Base-by-base conservation (phyloP, 2,888 invertebrate species). In the Scaptomyza flava region DNA sequence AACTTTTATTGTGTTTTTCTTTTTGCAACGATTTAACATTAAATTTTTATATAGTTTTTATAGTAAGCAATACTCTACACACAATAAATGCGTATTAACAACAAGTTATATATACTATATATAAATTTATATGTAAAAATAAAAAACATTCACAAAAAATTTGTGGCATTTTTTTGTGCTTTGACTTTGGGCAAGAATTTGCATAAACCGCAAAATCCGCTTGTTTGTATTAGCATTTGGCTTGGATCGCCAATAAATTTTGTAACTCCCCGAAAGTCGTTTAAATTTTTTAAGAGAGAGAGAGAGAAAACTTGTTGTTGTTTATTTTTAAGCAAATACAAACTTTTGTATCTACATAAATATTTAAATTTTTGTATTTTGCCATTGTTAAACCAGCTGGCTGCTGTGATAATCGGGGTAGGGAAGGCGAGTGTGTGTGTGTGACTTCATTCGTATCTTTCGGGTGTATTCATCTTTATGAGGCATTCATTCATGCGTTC, bases 131-230 rank as follows among this genome's bases (percentile, higher is more conserved):
- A 31, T 31, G 56, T 45, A 50, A 30, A 52, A 47, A 60, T 36
- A 17, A 52, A 31, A n/a, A 42, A 61, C 9, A 42, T 45, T 54
- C 61, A 38, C 36, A 48, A 51, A 62, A 68, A 52, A 31, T 62
- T 76, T 45, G 62, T 66, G 62, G 63, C 72, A 52, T 38, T 41
- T 65, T 71, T 71, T 83, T 67, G 48, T 60, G 45, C 51, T 56
- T 54, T 76, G 62, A 64, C 61, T 79, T 69, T 73, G 71, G 65
- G 52, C 61, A 54, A 51, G 17, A 48, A 83, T 83, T 83, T 87
- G 82, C 82, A 83, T 83, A 83, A 83, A 77, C 82, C 82, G 77
- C 88, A 83, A 87, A 87, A 82, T 83, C 88, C 82, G 86, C 80
- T 83, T 87, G 82, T 77, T 82, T 83, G 82, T 74, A 82, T 82